Percentiles rank a stretch among this genome's conserved stretches.
Conservation (phyloP, 2,888 invertebrate species). For the Sclerodermus sp. region DNA sequence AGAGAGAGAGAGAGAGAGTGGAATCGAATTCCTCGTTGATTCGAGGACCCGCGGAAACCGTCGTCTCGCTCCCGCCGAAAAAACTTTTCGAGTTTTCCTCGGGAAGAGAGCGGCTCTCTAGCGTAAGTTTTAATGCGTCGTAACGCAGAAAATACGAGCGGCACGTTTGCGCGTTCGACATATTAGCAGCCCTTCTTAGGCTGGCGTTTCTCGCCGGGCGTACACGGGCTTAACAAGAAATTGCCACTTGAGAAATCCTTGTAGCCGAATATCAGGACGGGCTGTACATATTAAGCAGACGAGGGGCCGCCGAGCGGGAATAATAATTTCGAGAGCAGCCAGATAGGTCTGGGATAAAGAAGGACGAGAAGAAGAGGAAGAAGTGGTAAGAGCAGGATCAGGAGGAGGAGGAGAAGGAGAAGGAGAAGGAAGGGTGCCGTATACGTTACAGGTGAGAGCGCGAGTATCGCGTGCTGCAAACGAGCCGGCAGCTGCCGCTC, state of each 20-base stretch:
- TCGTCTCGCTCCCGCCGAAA: too few relatives aligned
- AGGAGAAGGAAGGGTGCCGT: constrained; percentile 26
- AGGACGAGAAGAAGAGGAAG: constrained; percentile 12
- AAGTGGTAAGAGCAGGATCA: constrained; percentile 18
- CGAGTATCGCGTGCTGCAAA: constrained; percentile 53
- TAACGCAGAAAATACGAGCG: too few relatives aligned
- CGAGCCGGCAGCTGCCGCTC: constrained; percentile 53
- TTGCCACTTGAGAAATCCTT: constrained; percentile 4
- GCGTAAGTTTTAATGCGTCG: too few relatives aligned
- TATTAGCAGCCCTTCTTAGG: too few relatives aligned
- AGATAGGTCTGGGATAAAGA: constrained; percentile 17
- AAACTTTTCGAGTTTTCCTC: too few relatives aligned
- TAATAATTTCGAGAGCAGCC: constrained; percentile 28
- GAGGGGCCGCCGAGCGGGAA: constrained; percentile 28
- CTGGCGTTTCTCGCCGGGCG: too few relatives aligned
- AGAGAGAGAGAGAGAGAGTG: too few relatives aligned
- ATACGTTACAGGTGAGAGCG: constrained; percentile 56
- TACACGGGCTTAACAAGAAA: constrained; percentile 10
- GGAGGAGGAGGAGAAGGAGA: constrained; percentile 17
- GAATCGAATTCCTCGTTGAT: too few relatives aligned
- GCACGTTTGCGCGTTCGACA: too few relatives aligned
- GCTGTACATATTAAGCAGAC: constrained; percentile 28
- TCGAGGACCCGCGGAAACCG: too few relatives aligned
- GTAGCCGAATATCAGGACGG: constrained; percentile 28
- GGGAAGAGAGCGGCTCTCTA: too few relatives aligned